Conservation (phyloP, 2,113 vertebrate species). For the Plestiodon gilberti region DNA sequence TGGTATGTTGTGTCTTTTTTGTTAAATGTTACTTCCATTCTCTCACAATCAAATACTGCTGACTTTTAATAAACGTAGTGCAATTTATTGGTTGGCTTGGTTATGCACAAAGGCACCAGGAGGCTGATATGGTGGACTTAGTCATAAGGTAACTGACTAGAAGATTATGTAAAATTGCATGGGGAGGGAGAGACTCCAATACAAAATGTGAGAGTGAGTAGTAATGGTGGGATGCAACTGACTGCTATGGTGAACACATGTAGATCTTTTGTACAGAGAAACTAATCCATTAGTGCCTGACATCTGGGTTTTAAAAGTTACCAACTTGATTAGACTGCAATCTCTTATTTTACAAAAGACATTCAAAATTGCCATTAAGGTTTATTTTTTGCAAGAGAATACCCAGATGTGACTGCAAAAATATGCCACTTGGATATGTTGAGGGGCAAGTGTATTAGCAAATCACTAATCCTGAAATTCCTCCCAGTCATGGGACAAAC, state of each 20-base stretch:
- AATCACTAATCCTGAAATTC: slow-evolving; percentile 51
- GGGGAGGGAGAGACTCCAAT: slow-evolving; percentile 22
- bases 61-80: slow-evolving; percentile 56
- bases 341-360: slow-evolving; percentile 65
- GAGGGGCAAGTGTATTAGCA: slow-evolving; percentile 73
- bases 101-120: slow-evolving; percentile 38
- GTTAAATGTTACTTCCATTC: slow-evolving; percentile 69
- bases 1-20: slow-evolving; percentile 62
- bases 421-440: slow-evolving; percentile 66
- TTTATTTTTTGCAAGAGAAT: slow-evolving; percentile 64
- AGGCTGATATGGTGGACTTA: neutral
- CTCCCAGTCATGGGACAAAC: slow-evolving; percentile 63
- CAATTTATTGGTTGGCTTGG: slow-evolving; percentile 61
- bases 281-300: slow-evolving; percentile 78
- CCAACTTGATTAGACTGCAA: slow-evolving; percentile 66
- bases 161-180: slow-evolving; percentile 25
- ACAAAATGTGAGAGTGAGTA: slow-evolving; percentile 60
- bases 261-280: slow-evolving; percentile 70
- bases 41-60: slow-evolving; percentile 58
- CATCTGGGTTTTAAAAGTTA: slow-evolving; percentile 68
- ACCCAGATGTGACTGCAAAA: slow-evolving; percentile 64
- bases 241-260: slow-evolving; percentile 31
- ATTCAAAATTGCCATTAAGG: slow-evolving; percentile 69
- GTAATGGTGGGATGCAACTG: slow-evolving; percentile 52
- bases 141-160: neutral